Conservation (phyloP, 2,888 invertebrate species). For the Netelia virgata region DNA sequence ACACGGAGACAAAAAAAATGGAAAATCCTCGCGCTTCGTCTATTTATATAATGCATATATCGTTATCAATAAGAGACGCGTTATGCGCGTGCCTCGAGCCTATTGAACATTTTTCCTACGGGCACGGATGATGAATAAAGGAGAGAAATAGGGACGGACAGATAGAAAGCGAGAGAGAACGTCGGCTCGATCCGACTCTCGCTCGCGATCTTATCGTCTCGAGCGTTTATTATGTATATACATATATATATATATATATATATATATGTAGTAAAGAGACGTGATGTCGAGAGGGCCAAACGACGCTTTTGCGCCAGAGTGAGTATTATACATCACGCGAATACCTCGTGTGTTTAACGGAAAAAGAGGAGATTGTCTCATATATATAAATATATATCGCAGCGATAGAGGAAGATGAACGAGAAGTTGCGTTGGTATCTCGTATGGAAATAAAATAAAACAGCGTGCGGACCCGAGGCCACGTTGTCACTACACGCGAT, state of each 20-base stretch:
- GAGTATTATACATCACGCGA: conserved; percentile 61
- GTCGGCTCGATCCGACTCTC: conserved; percentile 50
- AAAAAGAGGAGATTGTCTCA: not conserved
- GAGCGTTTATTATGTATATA: conserved; percentile 41
- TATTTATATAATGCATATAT: not conserved
- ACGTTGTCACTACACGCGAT: not conserved
- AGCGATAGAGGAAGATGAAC: conserved; percentile 41
- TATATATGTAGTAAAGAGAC: conserved; percentile 6
- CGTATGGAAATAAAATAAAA: conserved; percentile 53
- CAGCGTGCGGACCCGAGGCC: conserved; percentile 24
- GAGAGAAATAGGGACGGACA: conserved; percentile 9
- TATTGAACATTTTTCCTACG: conserved; percentile 28
- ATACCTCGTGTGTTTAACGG: conserved; percentile 49
- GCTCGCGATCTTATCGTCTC: conserved; percentile 60
- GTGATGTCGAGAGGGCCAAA: conserved; percentile 43
- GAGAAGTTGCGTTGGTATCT: conserved; percentile 35
- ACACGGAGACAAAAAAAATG: not conserved
- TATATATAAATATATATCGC: conserved; percentile 21
- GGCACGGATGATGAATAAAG: conserved; percentile 8
- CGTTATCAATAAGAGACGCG: conserved; percentile 9
- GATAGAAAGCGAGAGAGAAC: not conserved
- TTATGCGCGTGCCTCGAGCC: conserved; percentile 36
- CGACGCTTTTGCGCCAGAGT: conserved; percentile 57
- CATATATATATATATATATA: conserved; percentile 22
- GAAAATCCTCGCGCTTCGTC: not conserved